Conservation (phyloP, 1,140 invertebrate genomes). For the Euwallacea fornicatus region DNA sequence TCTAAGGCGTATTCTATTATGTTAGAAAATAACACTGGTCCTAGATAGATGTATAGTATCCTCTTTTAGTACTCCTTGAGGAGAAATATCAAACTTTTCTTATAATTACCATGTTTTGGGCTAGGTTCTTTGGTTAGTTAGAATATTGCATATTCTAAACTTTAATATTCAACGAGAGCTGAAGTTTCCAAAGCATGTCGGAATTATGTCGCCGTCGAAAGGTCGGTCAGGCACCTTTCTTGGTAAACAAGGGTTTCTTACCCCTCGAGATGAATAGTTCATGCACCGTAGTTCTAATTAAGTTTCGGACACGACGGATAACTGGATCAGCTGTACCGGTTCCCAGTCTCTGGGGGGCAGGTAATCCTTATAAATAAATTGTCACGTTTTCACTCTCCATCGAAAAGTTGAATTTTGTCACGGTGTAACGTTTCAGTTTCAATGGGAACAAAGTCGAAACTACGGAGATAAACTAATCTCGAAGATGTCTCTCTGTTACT, state of each 20-base stretch:
- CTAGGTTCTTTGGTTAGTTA: too few relatives aligned
- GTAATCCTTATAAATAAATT: slow-evolving; percentile 18
- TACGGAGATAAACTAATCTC: background rate
- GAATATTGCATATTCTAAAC: too few relatives aligned
- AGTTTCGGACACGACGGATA: slow-evolving; percentile 25
- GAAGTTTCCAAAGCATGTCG: too few relatives aligned
- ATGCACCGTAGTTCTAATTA: slow-evolving; percentile 16
- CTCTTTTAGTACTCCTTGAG: too few relatives aligned
- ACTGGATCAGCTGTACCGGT: slow-evolving; percentile 12
- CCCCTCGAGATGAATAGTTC: slow-evolving; percentile 22
- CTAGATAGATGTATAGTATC: too few relatives aligned
- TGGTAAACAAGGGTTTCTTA: slow-evolving; percentile 10
- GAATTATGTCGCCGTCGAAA: too few relatives aligned
- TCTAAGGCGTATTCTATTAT: too few relatives aligned
- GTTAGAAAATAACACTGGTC: too few relatives aligned
- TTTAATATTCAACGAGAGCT: too few relatives aligned
- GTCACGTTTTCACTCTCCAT: background rate
- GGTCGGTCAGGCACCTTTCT: slow-evolving; percentile 1
- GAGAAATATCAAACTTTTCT: too few relatives aligned
- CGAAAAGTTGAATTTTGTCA: background rate
- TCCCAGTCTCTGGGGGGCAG: background rate
- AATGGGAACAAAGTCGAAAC: background rate
- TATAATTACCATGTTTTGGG: too few relatives aligned
- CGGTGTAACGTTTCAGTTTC: background rate
- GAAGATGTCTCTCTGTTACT: background rate